These are phyloP conservation scores for Eulithis prunata DNA, from an alignment of 2,888 invertebrate species.

Conservation along the genomic window DNA sequence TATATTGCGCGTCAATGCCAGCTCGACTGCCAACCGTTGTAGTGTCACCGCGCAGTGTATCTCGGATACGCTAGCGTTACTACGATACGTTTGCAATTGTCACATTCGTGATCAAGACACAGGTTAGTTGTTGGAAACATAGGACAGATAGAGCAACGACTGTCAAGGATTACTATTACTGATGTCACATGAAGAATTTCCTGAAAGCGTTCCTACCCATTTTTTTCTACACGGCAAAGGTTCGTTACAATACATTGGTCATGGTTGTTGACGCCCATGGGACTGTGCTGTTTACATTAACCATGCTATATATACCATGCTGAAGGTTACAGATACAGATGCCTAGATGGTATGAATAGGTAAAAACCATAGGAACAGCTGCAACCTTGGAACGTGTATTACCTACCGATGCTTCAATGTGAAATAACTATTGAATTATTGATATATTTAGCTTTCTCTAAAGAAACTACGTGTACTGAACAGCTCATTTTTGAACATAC, in stretches of 20 bases:
- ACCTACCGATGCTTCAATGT: neutral
- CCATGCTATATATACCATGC: slow-evolving; percentile 5
- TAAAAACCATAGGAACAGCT: neutral
- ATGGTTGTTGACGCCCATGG: slow-evolving; percentile 23
- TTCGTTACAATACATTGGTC: slow-evolving; percentile 17
- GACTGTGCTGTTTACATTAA: slow-evolving; percentile 21
- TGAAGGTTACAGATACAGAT: neutral
- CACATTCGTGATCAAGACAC: too few relatives aligned
- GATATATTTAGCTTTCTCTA: neutral
- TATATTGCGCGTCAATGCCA: too few relatives aligned
- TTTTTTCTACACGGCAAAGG: neutral
- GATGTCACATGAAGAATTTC: neutral
- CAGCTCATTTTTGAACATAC: too few relatives aligned
- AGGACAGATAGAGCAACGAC: too few relatives aligned
- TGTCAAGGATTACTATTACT: too few relatives aligned
- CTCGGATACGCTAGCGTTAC: too few relatives aligned
- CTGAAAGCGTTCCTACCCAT: slow-evolving; percentile 6
- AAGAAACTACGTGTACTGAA: too few relatives aligned
- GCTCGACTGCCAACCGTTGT: too few relatives aligned
- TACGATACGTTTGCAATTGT: too few relatives aligned
- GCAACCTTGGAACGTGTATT: neutral
- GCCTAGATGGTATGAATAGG: neutral
- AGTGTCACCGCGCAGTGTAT: too few relatives aligned
- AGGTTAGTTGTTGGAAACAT: too few relatives aligned
- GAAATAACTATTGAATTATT: neutral